Base-by-base conservation (phyloP, 2,797 vertebrate genomes). In the Mallotus villosus region DNA sequence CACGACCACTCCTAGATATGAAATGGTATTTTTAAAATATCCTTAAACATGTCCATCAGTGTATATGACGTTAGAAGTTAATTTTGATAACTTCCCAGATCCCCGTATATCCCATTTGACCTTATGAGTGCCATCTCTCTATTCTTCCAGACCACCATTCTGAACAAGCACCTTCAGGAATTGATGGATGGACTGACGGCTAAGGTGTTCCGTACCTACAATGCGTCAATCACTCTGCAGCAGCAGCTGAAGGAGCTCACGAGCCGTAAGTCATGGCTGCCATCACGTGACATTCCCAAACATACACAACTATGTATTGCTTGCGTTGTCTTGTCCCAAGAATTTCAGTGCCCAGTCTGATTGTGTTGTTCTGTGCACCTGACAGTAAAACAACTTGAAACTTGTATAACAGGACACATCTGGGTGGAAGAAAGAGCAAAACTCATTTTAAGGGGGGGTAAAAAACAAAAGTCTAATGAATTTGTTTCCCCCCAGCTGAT, bases 161-260 rank as follows among this genome's bases (percentile, higher is more conserved):
- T 96, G 85, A 96, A 96, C 85, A 96, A 96, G 83, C 95, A 96
- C 82, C 94, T 96, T 83, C 95, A 96, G 83, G 95, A 96, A 86
- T 89, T 96, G 84, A 96, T 96, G 95, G 95, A 96, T 67, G 95
- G 95, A 65, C 90, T 96, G 79, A 96, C 95, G 67, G 95, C 95
- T 82, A 96, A 96, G 91, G 95, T 96, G 74, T 96, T 96, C 90
- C 93, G 95, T 86, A 96, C 95, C 60, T 96, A 96, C 86, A 96
- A 96, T 0, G 95, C 95, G 86, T 96, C 95, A 73, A 94, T 96
- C 88, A 96, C 95, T 58, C 91, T 96, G 89, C 95, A 96, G 85
- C 94, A 95, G 82, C 95, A 96, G 85, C 89, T 96, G 65, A 95
- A 94, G 63, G 93, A 96, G 86, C 93, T 96, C 79, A 95, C 95